Evolutionary conservation across 2,888 invertebrate genomes (phyloP).

Genomic region (Rhagonycha lutea): DNA sequence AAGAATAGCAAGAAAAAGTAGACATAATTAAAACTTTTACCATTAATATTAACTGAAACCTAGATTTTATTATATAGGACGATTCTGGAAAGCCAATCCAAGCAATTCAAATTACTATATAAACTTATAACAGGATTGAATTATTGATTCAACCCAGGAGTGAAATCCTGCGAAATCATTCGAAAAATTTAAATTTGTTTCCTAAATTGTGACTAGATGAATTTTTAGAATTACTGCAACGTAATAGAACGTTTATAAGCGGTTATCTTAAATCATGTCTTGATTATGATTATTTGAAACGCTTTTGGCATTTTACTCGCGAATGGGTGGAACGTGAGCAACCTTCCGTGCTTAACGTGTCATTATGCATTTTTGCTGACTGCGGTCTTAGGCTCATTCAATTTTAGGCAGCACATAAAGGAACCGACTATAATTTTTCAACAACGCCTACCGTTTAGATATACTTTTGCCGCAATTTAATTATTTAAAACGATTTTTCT

Average conservation of each 20-base stretch:
- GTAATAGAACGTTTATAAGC: conserved; percentile 14
- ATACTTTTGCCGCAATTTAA: conserved; percentile 25
- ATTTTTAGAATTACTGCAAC: conserved; percentile 12
- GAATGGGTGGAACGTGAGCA: conserved; percentile 34
- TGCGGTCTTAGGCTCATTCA: conserved; percentile 22
- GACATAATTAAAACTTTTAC: background rate
- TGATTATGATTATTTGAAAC: conserved; percentile 28
- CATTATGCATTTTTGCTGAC: conserved; percentile 32
- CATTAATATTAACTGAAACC: background rate
- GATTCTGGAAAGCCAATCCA: background rate
- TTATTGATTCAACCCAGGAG: too few species aligned
- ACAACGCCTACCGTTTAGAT: conserved; percentile 27
- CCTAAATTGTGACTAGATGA: conserved; percentile 5
- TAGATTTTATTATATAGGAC: background rate
- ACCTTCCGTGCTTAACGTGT: conserved; percentile 33
- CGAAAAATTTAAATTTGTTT: background rate
- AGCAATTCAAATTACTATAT: background rate
- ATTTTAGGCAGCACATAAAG: conserved; percentile 16
- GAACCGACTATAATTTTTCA: conserved; percentile 20
- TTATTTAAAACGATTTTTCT: conserved; percentile 18
- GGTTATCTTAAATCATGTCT: conserved; percentile 27
- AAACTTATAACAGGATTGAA: background rate
- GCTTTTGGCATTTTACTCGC: conserved; percentile 32
- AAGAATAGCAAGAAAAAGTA: background rate
- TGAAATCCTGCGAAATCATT: background rate